phyloP scores from a whole-genome alignment of 2,888 invertebrate species.

The Sussaba pulchella region DNA sequence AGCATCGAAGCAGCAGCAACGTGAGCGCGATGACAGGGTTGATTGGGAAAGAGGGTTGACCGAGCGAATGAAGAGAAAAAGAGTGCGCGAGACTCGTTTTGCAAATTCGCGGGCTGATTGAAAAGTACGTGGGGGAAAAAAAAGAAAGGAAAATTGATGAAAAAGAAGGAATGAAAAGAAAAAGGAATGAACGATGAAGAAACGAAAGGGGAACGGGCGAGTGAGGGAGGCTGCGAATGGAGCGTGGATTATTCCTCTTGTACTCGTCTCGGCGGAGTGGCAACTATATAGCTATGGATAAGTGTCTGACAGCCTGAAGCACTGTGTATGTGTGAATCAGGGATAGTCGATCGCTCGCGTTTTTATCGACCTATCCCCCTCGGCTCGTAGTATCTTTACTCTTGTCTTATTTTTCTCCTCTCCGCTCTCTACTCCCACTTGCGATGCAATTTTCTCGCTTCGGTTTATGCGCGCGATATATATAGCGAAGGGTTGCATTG shows the following conservation, averaged over 20 bases:
- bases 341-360: conserved; percentile 59
- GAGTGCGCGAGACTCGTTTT: conserved; percentile 74
- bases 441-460: conserved; percentile 17
- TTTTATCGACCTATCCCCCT: conserved; percentile 60
- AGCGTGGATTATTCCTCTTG: conserved; percentile 73
- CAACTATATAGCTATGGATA: conserved; percentile 1
- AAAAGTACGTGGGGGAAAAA: conserved; percentile 71
- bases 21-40: conserved; percentile 19
- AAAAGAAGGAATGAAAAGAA: conserved; percentile 52
- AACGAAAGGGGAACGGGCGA: conserved; percentile 52
- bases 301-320: neutral
- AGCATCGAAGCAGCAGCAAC: conserved; percentile 31
- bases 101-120: conserved; percentile 80
- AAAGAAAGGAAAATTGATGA: conserved; percentile 61
- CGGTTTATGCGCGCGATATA: neutral
- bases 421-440: neutral
- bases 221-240: conserved; percentile 49
- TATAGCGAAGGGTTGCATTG: conserved; percentile 4
- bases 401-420: conserved; percentile 16
- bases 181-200: conserved; percentile 50
- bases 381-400: conserved; percentile 39
- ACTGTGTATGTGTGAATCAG: conserved; percentile 34
- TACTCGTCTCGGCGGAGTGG: conserved; percentile 45
- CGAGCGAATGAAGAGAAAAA: conserved; percentile 41
- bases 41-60: conserved; percentile 14